Evolutionary conservation across 2,888 invertebrate species (phyloP).

Genomic region (Steinernema scapterisci): DNA sequence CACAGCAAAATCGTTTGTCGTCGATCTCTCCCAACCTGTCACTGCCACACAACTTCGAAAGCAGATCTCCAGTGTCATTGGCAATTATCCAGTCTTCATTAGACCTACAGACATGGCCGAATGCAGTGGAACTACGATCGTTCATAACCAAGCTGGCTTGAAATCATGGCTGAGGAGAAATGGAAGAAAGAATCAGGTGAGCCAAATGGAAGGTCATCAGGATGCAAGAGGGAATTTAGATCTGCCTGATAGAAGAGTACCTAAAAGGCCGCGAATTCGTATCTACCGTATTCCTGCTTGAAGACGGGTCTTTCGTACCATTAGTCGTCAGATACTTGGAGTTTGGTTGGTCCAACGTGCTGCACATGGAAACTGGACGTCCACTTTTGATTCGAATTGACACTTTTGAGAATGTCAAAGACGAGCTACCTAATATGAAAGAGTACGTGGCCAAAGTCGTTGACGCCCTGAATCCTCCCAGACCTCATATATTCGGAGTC

Average conservation of each 20-base stretch:
- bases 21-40: neutral
- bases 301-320: neutral
- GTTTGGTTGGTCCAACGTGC: conserved; percentile 23
- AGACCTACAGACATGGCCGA: neutral
- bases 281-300: neutral
- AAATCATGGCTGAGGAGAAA: neutral
- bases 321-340: neutral
- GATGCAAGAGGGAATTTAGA: no score
- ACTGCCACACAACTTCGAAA: neutral
- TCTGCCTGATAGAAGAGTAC: conserved; percentile 16
- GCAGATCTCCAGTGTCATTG: neutral
- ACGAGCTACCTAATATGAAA: neutral
- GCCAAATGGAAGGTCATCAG: no score
- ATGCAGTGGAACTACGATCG: neutral
- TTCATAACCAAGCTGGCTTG: neutral
- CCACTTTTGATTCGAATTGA: neutral
- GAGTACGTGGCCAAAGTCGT: neutral
- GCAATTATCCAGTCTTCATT: neutral
- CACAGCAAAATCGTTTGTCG: neutral
- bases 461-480: neutral
- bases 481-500: neutral
- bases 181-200: neutral
- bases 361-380: conserved; percentile 1
- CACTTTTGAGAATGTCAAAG: neutral
- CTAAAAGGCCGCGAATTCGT: neutral